phyloP scores from a whole-genome alignment of 2,113 vertebrate species.

The Ciconia stormi region DNA sequence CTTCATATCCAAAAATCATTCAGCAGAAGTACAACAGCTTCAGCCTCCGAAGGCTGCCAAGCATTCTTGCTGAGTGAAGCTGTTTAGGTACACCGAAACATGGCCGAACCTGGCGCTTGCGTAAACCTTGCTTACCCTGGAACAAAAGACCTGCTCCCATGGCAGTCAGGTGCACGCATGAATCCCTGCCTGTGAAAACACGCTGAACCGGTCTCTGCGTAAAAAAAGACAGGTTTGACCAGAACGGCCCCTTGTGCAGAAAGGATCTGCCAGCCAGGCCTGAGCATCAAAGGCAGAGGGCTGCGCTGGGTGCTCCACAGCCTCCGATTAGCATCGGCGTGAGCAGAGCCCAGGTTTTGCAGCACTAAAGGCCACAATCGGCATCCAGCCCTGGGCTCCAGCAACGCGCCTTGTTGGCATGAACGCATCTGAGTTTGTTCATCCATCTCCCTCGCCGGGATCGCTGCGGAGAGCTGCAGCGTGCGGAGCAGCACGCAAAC shows the following conservation, averaged over 20 bases:
- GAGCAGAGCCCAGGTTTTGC: background rate
- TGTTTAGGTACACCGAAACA: background rate
- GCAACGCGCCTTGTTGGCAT: background rate
- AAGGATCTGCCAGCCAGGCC: conserved; percentile 15
- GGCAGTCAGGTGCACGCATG: conserved; percentile 17
- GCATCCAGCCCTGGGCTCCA: background rate
- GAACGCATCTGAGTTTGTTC: background rate
- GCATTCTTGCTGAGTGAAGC: conserved; percentile 55
- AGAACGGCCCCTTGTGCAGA: background rate
- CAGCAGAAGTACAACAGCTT: conserved; percentile 18
- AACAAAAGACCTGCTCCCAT: conserved; percentile 51
- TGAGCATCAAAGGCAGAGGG: conserved; percentile 37
- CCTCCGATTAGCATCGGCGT: background rate
- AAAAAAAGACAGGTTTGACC: conserved; percentile 43
- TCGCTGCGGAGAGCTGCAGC: background rate
- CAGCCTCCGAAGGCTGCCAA: conserved; percentile 35
- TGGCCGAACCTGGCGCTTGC: background rate
- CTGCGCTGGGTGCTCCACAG: background rate
- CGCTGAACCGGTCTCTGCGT: background rate
- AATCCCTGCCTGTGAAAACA: conserved; percentile 23
- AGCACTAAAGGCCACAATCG: background rate
- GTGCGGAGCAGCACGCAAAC: background rate
- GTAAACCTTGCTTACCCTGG: conserved; percentile 26
- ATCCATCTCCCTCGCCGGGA: fast-evolving
- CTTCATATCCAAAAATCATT: conserved; percentile 27